Conservation (phyloP, 2,888 invertebrate genomes). For the Drosophila antonietae region DNA sequence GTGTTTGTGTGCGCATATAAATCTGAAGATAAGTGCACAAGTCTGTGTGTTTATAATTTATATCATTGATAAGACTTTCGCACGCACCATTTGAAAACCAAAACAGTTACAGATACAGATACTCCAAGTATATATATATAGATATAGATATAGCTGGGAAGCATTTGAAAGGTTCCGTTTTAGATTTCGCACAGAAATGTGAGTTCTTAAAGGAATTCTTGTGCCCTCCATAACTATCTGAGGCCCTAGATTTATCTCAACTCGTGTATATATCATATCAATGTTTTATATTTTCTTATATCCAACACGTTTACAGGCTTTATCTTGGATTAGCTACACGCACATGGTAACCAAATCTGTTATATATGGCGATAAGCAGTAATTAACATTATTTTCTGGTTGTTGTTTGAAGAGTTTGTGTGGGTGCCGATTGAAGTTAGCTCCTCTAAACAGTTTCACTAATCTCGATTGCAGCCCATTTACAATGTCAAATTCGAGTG, state of each 20-base stretch:
- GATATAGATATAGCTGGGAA: slow-evolving; percentile 11
- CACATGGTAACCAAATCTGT: not conserved
- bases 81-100: slow-evolving; percentile 38
- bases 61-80: slow-evolving; percentile 53
- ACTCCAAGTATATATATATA: slow-evolving; percentile 1
- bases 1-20: slow-evolving; percentile 10
- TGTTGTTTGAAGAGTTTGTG: slow-evolving; percentile 27
- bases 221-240: not conserved
- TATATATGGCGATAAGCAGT: slow-evolving; percentile 7
- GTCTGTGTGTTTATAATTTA: slow-evolving; percentile 50
- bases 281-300: not conserved
- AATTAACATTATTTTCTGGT: not conserved
- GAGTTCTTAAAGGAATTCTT: not conserved
- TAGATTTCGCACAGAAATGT: slow-evolving; percentile 3
- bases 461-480: slow-evolving; percentile 59
- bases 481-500: slow-evolving; percentile 50
- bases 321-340: not conserved
- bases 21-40: slow-evolving; percentile 37
- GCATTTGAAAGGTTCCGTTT: slow-evolving; percentile 31
- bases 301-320: not conserved
- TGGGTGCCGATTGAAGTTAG: slow-evolving; percentile 38
- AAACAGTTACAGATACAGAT: slow-evolving; percentile 25
- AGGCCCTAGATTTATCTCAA: not conserved
- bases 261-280: no score
- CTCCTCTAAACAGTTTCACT: slow-evolving; percentile 31